phyloP scores from a whole-genome alignment of 1,140 invertebrate species.

The Drosophila triauraria region DNA sequence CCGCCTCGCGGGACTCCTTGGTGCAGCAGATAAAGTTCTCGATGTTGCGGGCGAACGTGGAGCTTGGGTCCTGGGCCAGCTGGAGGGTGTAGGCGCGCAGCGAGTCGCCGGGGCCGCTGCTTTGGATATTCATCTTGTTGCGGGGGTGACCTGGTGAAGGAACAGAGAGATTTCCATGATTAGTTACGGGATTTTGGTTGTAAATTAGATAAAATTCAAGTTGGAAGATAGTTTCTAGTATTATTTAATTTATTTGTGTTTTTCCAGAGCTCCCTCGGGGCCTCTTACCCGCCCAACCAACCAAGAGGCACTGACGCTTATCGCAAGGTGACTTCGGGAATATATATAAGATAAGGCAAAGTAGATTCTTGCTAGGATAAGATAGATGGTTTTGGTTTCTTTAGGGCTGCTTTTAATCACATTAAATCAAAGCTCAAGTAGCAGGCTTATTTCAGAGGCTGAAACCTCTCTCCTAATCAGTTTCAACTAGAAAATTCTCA shows the following conservation, averaged over 20 bases:
- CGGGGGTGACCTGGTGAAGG: conserved; percentile 81
- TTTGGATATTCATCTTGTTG: conserved; percentile 87
- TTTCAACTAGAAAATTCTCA: neutral
- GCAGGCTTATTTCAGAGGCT: neutral
- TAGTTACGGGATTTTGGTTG: neutral
- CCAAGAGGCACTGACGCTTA: conserved; percentile 2
- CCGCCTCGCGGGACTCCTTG: conserved; percentile 94
- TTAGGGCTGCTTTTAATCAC: too few relatives aligned
- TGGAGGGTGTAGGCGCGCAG: conserved; percentile 92
- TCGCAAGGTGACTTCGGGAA: neutral
- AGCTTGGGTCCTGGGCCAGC: conserved; percentile 93
- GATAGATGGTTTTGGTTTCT: neutral
- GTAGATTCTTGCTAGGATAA: neutral
- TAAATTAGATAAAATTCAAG: neutral
- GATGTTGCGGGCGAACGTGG: conserved; percentile 95
- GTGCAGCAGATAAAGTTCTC: conserved; percentile 98
- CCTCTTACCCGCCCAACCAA: neutral
- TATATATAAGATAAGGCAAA: neutral
- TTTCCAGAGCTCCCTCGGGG: neutral
- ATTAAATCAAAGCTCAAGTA: too few relatives aligned
- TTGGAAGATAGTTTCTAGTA: neutral
- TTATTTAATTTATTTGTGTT: neutral
- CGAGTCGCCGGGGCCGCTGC: conserved; percentile 88
- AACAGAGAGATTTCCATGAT: neutral
- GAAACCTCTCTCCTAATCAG: too few relatives aligned